Evolutionary conservation across 2,797 vertebrate species (phyloP), one percentile per base, ranked within the genome.

Genomic region (Enteromius thamalakanensis): DNA sequence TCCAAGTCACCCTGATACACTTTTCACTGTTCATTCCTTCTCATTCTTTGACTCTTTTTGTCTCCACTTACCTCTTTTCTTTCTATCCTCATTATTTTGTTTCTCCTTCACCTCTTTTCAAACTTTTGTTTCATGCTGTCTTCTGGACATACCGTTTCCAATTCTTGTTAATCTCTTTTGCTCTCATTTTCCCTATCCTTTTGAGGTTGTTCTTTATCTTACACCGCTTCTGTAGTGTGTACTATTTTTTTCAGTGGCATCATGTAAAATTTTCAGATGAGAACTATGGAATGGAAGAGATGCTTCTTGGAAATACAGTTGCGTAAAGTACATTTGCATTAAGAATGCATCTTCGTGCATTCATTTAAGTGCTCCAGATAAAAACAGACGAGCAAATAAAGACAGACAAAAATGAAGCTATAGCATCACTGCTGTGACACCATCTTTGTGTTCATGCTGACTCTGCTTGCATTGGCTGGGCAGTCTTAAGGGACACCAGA

Each of bases 391-490:
- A 77, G 76, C 34, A 80, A 51, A 53, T 67, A 3, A 40, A 58
- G 32, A 47, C 17, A 60, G 11, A 14, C 70, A 69, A 45, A 45
- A 45, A 45, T 70, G 74, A 81, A 45, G 74, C 69, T 76, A 75
- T 88, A 87, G 60, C 88, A 78, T 89, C 84, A 85, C 87, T 84
- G 87, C 86, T 79, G 89, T 94, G 93, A 94, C 95, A 94, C 95
- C 93, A 94, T 90, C 88, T 80, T 86, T 91, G 84, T 86, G 89
- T 87, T 92, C 92, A 87, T 90, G 95, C 94, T 95, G 95, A 95
- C 92, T 93, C 91, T 90, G 93, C 92, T 92, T 89, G 86, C 87
- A 86, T 90, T 85, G 87, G 89, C 90, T 89, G 90, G 91, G 85
- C 90, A 92, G 91, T 90, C 89, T 92, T 93, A 85, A 90, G 85